Percentiles rank a stretch among this genome's conserved stretches.
These are phyloP conservation scores for Cosmia pyralina DNA, from an alignment of 2,888 invertebrate species.

Conservation along the genomic window DNA sequence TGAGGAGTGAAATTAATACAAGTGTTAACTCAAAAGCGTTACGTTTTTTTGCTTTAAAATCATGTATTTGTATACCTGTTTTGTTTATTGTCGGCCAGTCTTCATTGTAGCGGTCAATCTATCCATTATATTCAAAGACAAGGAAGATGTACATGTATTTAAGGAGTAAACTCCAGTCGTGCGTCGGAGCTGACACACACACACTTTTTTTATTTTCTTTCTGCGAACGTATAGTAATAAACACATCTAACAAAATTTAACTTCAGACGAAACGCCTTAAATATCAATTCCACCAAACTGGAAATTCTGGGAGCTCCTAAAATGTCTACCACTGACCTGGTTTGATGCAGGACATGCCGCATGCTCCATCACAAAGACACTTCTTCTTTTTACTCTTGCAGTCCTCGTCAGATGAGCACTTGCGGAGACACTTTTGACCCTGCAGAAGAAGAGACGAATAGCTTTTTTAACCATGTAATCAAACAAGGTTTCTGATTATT, in stretches of 20 bases:
- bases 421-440: conserved; percentile 97
- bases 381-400: conserved; percentile 99
- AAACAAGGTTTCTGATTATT: no score
- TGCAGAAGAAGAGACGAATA: conserved; percentile 63
- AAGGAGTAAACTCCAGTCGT: not conserved
- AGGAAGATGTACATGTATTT: not conserved
- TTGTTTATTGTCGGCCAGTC: no score
- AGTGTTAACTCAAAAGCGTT: no score
- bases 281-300: not conserved
- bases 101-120: no score
- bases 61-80: no score
- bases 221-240: not conserved
- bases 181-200: no score
- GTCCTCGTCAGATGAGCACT: conserved; percentile 98
- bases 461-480: no score
- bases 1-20: no score
- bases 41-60: no score
- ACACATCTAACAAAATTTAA: not conserved
- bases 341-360: conserved; percentile 99
- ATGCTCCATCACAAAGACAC: conserved; percentile 98
- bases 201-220: not conserved
- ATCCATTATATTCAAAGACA: no score
- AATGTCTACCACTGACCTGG: conserved; percentile 92
- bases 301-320: not conserved
- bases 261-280: not conserved